A percentile compares a stretch with the other conserved stretches of the same genome.
These are phyloP conservation scores for Heloderma charlesbogerti DNA, from an alignment of 2,113 vertebrate species.

Conservation along the genomic window DNA sequence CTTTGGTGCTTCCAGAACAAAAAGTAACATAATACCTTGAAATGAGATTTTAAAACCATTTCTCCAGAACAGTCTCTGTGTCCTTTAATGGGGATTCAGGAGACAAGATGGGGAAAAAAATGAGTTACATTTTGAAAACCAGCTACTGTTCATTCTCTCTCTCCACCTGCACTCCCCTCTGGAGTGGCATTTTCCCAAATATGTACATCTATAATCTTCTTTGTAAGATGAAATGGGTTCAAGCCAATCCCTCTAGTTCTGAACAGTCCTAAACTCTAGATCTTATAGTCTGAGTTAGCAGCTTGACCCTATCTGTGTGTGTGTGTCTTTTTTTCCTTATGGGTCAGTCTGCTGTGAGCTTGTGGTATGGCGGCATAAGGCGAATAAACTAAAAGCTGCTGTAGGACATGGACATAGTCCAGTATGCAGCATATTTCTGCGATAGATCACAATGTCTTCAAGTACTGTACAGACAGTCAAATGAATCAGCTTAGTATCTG, in stretches of 20 bases:
- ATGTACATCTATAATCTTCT: constrained; percentile 3
- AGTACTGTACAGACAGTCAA: constrained; percentile 13
- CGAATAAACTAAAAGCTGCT: constrained; percentile 29
- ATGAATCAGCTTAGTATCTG: not conserved
- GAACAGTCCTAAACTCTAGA: constrained; percentile 46
- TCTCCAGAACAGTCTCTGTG: constrained; percentile 33
- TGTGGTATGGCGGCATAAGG: constrained; percentile 20
- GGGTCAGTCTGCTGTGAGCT: not conserved
- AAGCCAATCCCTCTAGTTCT: not conserved
- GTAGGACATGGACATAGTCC: not conserved
- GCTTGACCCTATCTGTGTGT: not conserved
- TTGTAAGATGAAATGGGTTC: constrained; percentile 13
- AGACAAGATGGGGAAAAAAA: constrained; percentile 64
- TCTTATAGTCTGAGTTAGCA: constrained; percentile 41
- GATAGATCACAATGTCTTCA: not conserved
- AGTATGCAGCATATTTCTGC: not conserved
- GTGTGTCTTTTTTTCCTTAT: not conserved
- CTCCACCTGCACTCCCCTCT: not conserved
- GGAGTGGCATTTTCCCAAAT: not conserved
- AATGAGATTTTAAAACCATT: constrained; percentile 27
- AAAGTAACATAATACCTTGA: constrained; percentile 47
- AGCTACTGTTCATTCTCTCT: not conserved
- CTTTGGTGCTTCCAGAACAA: constrained; percentile 42
- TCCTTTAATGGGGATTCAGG: constrained; percentile 4
- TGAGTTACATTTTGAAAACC: not conserved